A percentile compares a stretch with the other conserved stretches of the same genome.
phyloP scores from a whole-genome alignment of 2,888 invertebrate species.

The Pycnomerus fuliginosus region DNA sequence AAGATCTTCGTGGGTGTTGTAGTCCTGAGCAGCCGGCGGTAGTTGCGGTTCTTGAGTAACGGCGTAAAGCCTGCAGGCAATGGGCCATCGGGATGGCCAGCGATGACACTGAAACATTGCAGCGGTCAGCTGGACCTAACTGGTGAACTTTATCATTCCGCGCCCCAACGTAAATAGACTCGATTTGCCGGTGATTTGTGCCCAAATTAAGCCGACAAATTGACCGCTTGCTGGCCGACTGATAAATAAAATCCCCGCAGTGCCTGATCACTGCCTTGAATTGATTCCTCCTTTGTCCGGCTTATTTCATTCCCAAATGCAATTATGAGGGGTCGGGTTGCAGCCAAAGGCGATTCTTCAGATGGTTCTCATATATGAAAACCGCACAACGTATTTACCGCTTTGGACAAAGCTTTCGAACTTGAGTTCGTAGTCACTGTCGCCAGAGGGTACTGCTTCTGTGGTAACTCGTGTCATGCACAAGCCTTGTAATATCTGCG shows the following conservation, averaged over 20 bases:
- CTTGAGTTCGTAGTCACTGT: conserved; percentile 22
- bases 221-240: conserved; percentile 31
- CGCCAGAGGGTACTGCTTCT: conserved; percentile 23
- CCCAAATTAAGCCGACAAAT: conserved; percentile 43
- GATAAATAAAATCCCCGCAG: conserved; percentile 23
- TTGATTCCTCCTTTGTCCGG: too few species aligned
- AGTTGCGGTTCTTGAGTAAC: too few species aligned
- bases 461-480: conserved; percentile 23
- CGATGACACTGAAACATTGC: conserved; percentile 48
- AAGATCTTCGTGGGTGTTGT: too few species aligned
- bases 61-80: too few species aligned
- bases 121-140: conserved; percentile 47
- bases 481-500: conserved; percentile 23
- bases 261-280: too few species aligned
- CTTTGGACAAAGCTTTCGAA: conserved; percentile 25
- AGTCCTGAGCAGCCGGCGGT: too few species aligned
- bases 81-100: too few species aligned
- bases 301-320: too few species aligned
- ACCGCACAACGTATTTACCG: conserved; percentile 25
- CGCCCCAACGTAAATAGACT: conserved; percentile 33
- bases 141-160: conserved; percentile 44
- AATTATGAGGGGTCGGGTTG: too few species aligned
- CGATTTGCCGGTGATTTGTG: conserved; percentile 47
- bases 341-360: conserved; percentile 14
- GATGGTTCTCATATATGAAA: conserved; percentile 19